Percentiles rank a stretch among this genome's conserved stretches.
Conservation (phyloP, 2,797 vertebrate species). For the Benthosema pterotum region DNA sequence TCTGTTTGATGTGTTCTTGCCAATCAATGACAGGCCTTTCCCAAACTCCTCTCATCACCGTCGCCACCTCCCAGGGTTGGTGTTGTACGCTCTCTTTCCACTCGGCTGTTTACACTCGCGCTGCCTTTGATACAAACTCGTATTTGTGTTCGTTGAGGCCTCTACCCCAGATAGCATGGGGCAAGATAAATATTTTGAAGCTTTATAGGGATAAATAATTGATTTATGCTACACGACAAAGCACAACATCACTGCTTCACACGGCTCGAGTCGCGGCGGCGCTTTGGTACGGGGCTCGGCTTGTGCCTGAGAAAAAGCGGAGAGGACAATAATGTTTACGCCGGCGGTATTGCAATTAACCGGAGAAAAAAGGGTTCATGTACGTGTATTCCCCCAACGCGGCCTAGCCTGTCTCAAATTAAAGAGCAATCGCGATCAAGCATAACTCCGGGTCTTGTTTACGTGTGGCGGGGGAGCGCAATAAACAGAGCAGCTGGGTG, state of each 20-base stretch:
- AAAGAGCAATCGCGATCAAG: slow-evolving; percentile 71
- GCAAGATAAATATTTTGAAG: slow-evolving; percentile 81
- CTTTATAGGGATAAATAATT: slow-evolving; percentile 79
- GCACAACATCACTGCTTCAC: slow-evolving; percentile 70
- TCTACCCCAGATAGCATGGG: slow-evolving; percentile 54
- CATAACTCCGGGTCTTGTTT: slow-evolving; percentile 73
- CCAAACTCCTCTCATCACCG: slow-evolving; percentile 44
- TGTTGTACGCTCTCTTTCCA: slow-evolving; percentile 50
- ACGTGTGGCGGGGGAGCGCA: slow-evolving; percentile 56
- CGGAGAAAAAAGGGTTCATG: slow-evolving; percentile 64
- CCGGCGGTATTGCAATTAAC: slow-evolving; percentile 75
- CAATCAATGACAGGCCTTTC: slow-evolving; percentile 51
- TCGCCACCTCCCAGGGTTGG: slow-evolving; percentile 47
- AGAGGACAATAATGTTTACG: slow-evolving; percentile 81
- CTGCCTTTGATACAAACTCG: slow-evolving; percentile 68
- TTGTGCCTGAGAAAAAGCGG: slow-evolving; percentile 51
- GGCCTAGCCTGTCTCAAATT: slow-evolving; percentile 71
- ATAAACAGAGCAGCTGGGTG: slow-evolving; percentile 67
- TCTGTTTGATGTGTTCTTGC: slow-evolving; percentile 61
- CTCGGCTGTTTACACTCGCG: slow-evolving; percentile 65
- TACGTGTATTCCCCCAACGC: slow-evolving; percentile 41
- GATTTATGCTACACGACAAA: slow-evolving; percentile 75
- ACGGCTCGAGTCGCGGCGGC: slow-evolving; percentile 37
- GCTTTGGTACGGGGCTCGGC: slow-evolving; percentile 66
- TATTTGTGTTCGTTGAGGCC: slow-evolving; percentile 74